phyloP scores from a whole-genome alignment of 2,113 vertebrate species.

The Calidris pugnax region DNA sequence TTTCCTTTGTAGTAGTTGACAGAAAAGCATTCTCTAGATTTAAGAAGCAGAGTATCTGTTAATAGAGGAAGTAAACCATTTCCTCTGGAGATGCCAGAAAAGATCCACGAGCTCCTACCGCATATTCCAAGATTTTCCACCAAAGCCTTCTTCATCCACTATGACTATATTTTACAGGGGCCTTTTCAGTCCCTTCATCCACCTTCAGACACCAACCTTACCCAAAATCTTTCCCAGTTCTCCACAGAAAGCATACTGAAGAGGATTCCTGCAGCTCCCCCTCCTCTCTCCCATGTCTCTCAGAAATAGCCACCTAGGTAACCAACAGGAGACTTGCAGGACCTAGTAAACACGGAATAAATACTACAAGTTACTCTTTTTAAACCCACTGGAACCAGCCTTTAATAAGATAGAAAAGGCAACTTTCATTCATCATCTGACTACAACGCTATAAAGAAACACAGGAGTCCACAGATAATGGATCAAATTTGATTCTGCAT shows the following conservation, averaged over 20 bases:
- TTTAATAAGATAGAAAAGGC: neutral
- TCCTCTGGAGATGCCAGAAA: neutral
- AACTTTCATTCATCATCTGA: neutral
- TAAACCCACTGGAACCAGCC: neutral
- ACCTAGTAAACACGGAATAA: neutral
- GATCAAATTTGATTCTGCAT: constrained; percentile 20
- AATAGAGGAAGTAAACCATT: neutral
- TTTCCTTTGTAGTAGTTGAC: neutral
- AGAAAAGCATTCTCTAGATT: neutral
- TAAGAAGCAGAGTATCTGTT: neutral
- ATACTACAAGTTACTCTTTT: neutral
- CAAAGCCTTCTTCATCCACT: neutral
- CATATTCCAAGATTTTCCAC: neutral
- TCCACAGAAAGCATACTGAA: neutral
- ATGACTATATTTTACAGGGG: neutral
- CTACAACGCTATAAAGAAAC: neutral
- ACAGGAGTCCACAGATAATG: neutral
- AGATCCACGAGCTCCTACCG: neutral
- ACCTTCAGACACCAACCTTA: neutral
- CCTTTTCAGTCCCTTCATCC: neutral
- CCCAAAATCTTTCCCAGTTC: neutral
- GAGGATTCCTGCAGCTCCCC: neutral
- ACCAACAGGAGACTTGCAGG: neutral
- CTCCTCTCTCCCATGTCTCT: neutral
- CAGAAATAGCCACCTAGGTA: neutral